Evolutionary conservation across 23 tunicate genomes (phyloP), one percentile per base, ranked within the genome.

Genomic region (Halocynthia aurantium): DNA sequence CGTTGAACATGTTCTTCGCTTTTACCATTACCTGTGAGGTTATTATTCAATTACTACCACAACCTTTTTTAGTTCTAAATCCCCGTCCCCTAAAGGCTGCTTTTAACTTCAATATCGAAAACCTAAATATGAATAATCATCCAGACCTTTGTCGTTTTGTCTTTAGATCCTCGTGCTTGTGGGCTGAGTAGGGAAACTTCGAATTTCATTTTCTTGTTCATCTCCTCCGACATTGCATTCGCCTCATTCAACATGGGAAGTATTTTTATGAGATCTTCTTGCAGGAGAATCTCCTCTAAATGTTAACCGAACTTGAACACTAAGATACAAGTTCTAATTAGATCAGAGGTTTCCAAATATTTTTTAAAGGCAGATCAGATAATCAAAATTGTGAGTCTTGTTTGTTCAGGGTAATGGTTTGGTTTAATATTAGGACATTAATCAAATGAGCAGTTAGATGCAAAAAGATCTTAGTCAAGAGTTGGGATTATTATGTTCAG

Each of bases 181-280:
- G 92, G 98, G 75, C 92, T 83, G 40, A 86, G 75, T 20, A 86
- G 77, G 6, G 78, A 78, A 50, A 92, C 55, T 70, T 86, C 85
- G 81, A 69, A 92, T 51, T 76, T 9, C 98, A 92, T 92, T 53
- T 86, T 92, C 53, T 77, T 67, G 62, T 92, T 87, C 73, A 92
- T 54, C 60, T 85, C 98, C 55, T 83, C 92, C 0, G 92, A 82
- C 82, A 92, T 92, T 20, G 92, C 98, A 67, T 92, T 92, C 53
- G 98, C 92, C 63, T 92, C 98, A 54, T 76, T 81, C 51, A 92
- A 85, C 85, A 86, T 86, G 12, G 88, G 98, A 82, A 86, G 82
- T 11, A 83, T 69, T 20, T 81, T 88, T 40, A 86, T 52, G 8
- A 92, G 58, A 49, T 92, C 98, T 69, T 92, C 92, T 67, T 86